Percentiles rank a stretch among this genome's conserved stretches.
These are phyloP conservation scores for Habropoda laboriosa DNA, from an alignment of 1,140 invertebrate genomes.

Conservation along the genomic window DNA sequence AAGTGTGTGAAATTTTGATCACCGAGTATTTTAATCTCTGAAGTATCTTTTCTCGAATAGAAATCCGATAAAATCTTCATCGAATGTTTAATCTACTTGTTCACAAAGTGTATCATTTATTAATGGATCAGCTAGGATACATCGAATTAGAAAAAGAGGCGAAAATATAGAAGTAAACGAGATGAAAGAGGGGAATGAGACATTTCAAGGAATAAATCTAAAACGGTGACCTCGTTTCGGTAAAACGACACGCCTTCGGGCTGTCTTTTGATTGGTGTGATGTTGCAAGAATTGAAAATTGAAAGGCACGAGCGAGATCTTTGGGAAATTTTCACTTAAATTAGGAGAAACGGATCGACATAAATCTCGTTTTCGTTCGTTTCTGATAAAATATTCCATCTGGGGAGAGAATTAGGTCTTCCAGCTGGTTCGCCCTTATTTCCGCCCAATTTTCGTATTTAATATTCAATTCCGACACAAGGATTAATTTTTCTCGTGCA, in stretches of 20 bases:
- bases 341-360: background rate
- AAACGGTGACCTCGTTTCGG: slow-evolving; percentile 14
- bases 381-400: background rate
- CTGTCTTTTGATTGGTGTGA: slow-evolving; percentile 7
- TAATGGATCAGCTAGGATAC: background rate
- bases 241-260: slow-evolving; percentile 4
- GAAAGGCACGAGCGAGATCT: slow-evolving; percentile 11
- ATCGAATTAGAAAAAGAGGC: background rate
- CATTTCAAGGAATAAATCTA: background rate
- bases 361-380: background rate
- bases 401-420: background rate
- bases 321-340: slow-evolving; percentile 4
- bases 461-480: background rate
- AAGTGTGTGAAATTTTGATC: background rate
- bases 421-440: background rate
- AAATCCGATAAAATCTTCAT: background rate
- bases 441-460: background rate
- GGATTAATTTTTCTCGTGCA: background rate
- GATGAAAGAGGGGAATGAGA: background rate
- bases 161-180: slow-evolving; percentile 2
- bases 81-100: too few species aligned
- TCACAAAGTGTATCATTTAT: background rate
- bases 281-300: slow-evolving; percentile 23
- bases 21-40: too few species aligned
- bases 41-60: background rate